These are phyloP conservation scores for Melanargia galathea DNA, from an alignment of 2,888 invertebrate genomes.

Conservation along the genomic window DNA sequence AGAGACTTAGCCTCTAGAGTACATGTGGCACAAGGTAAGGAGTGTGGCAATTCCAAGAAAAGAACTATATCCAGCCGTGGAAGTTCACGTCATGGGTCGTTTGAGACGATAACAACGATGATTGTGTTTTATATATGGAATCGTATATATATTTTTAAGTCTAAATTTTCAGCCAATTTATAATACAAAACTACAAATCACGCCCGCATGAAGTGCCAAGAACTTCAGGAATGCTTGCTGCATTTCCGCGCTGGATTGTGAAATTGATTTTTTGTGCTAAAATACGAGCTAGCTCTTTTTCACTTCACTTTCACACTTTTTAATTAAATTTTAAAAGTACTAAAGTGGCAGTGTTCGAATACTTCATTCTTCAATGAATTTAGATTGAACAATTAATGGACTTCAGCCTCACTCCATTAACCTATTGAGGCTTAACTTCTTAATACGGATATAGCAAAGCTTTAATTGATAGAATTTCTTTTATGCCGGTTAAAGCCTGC, in stretches of 20 bases:
- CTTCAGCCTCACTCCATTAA: neutral
- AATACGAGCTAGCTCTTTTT: conserved; percentile 13
- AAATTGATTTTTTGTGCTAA: conserved; percentile 13
- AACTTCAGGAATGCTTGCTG: conserved; percentile 12
- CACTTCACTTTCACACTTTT: conserved; percentile 14
- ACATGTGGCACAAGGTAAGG: too few species aligned
- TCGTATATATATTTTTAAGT: too few species aligned
- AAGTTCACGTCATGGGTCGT: too few species aligned
- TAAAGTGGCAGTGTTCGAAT: neutral
- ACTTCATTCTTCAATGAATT: conserved; percentile 1
- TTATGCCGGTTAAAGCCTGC: too few species aligned
- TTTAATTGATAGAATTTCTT: too few species aligned
- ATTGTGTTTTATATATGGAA: too few species aligned
- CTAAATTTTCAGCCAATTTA: neutral
- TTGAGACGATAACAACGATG: too few species aligned
- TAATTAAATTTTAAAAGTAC: conserved; percentile 12
- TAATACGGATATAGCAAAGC: too few species aligned
- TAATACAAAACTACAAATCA: conserved; percentile 6
- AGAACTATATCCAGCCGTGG: too few species aligned
- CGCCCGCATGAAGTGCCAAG: neutral
- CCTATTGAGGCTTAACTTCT: too few species aligned
- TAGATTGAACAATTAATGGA: neutral
- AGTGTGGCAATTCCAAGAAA: too few species aligned
- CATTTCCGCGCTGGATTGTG: conserved; percentile 5
- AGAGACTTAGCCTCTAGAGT: too few species aligned